Evolutionary conservation across 2,888 invertebrate genomes (phyloP).

Genomic region (Hydraecia micacea): DNA sequence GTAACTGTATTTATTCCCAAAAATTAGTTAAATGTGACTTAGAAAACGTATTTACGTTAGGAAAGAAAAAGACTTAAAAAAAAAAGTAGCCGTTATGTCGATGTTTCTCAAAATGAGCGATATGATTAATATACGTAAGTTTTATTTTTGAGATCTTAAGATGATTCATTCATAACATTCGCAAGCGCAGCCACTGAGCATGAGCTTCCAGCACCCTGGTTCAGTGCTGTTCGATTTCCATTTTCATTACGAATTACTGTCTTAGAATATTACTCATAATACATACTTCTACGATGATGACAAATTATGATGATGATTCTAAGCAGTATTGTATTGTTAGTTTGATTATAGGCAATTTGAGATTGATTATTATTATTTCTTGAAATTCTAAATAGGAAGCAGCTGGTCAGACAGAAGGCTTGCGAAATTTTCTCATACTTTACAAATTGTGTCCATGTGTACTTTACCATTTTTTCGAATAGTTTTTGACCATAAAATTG

Average conservation of each 20-base stretch:
- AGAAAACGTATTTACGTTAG: too few relatives aligned
- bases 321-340: too few relatives aligned
- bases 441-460: background rate
- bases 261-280: background rate
- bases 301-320: background rate
- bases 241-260: background rate
- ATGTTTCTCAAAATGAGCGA: too few relatives aligned
- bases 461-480: too few relatives aligned
- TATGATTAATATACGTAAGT: background rate
- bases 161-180: slow-evolving; percentile 7
- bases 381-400: background rate
- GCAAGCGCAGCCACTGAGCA: background rate
- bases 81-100: too few relatives aligned
- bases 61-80: too few relatives aligned
- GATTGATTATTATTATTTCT: too few relatives aligned
- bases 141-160: background rate
- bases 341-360: too few relatives aligned
- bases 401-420: background rate
- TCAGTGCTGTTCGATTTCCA: background rate
- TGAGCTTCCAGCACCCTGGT: background rate
- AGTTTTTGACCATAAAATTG: too few relatives aligned
- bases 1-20: too few relatives aligned
- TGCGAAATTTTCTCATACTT: background rate
- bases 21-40: too few relatives aligned
- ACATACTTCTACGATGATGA: background rate